These are phyloP conservation scores for Enteromius treurensis DNA, from an alignment of 2,797 vertebrate genomes.

Conservation along the genomic window DNA sequence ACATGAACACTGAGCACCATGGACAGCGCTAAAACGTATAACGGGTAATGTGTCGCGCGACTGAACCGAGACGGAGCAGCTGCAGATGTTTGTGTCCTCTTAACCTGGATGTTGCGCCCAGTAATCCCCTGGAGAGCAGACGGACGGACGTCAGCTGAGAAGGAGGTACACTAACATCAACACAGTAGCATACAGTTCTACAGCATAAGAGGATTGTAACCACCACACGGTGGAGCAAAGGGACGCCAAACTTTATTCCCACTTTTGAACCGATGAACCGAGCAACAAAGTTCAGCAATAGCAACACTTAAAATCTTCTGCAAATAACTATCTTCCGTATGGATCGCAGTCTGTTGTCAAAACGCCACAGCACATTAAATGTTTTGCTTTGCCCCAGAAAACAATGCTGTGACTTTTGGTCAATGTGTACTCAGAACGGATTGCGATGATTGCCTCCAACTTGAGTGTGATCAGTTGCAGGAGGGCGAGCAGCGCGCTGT, in stretches of 20 bases:
- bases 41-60: not conserved
- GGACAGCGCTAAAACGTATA: conserved; percentile 40
- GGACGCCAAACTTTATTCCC: conserved; percentile 59
- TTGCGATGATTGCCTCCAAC: conserved; percentile 78
- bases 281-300: conserved; percentile 64
- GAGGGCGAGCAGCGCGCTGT: conserved; percentile 68
- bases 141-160: conserved; percentile 60
- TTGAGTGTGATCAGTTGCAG: conserved; percentile 76
- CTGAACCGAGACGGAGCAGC: not conserved
- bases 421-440: conserved; percentile 52
- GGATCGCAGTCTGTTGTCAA: conserved; percentile 1
- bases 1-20: conserved; percentile 48
- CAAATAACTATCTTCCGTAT: conserved; percentile 18
- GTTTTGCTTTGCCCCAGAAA: conserved; percentile 19
- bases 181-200: not conserved
- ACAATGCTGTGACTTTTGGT: conserved; percentile 56
- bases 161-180: conserved; percentile 60
- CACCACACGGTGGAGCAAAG: conserved; percentile 75
- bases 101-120: not conserved
- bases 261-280: conserved; percentile 48
- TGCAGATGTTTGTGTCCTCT: not conserved
- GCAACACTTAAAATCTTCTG: conserved; percentile 55
- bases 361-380: conserved; percentile 27
- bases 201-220: conserved; percentile 31
- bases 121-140: not conserved